phyloP scores from a whole-genome alignment of 2,797 vertebrate genomes.

The Adelosebastes latens region DNA sequence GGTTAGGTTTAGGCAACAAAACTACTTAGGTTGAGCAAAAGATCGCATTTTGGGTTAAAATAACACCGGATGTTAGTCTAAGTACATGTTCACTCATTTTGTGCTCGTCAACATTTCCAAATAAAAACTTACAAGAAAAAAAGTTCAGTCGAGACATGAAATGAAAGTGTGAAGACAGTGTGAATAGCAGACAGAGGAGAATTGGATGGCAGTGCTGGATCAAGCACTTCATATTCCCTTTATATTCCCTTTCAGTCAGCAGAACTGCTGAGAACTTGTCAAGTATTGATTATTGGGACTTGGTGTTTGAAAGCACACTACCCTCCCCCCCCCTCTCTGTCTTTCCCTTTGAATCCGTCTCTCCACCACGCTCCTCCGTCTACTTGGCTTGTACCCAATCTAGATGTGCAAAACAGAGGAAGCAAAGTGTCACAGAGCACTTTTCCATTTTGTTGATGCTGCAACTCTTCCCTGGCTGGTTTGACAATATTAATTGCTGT shows the following conservation, averaged over 20 bases:
- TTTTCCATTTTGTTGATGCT: conserved; percentile 78
- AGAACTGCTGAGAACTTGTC: conserved; percentile 57
- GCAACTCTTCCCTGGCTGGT: conserved; percentile 67
- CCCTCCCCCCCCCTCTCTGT: background rate
- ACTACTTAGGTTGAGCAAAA: no score
- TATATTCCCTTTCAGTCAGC: conserved; percentile 62
- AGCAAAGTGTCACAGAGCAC: conserved; percentile 71
- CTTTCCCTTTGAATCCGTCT: conserved; percentile 35
- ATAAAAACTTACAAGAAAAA: background rate
- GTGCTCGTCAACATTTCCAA: no score
- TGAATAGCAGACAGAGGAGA: background rate
- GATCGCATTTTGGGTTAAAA: no score
- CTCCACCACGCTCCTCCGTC: conserved; percentile 5
- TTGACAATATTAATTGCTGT: conserved; percentile 80
- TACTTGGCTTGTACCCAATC: conserved; percentile 49
- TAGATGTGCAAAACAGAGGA: conserved; percentile 66
- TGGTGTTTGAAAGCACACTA: conserved; percentile 42
- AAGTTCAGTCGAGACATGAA: conserved; percentile 23
- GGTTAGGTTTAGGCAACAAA: no score
- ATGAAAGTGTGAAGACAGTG: conserved; percentile 16
- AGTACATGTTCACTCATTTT: no score
- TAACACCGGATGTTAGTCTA: no score
- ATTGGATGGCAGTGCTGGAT: background rate
- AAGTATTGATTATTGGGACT: conserved; percentile 69
- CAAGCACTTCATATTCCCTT: conserved; percentile 39